Evolutionary conservation across 2,888 invertebrate genomes (phyloP).

Genomic region (Ochropacha duplaris): DNA sequence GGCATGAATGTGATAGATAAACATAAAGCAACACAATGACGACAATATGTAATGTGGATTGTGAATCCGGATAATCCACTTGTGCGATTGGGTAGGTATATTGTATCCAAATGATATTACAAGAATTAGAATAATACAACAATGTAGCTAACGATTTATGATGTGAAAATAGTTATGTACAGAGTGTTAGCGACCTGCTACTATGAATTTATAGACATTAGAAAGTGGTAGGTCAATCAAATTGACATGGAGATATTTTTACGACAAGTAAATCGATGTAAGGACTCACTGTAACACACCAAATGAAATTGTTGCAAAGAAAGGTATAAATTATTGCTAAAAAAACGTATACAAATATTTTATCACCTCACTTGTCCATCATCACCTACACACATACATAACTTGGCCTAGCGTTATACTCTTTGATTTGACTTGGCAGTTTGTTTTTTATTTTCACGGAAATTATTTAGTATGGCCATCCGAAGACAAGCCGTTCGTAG

Average conservation of each 20-base stretch:
- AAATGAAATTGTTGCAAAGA: not conserved
- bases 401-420: too few species aligned
- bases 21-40: conserved; percentile 69
- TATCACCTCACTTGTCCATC: conserved; percentile 33
- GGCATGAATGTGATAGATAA: conserved; percentile 72
- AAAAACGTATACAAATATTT: conserved; percentile 26
- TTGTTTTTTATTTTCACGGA: too few species aligned
- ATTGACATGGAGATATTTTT: not conserved
- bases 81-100: conserved; percentile 32
- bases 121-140: not conserved
- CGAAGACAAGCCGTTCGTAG: too few species aligned
- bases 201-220: conserved; percentile 22
- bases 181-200: not conserved
- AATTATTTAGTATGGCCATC: too few species aligned
- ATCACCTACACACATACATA: too few species aligned
- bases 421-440: too few species aligned
- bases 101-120: not conserved
- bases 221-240: conserved; percentile 36
- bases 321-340: conserved; percentile 27
- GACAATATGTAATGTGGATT: conserved; percentile 65
- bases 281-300: conserved; percentile 26
- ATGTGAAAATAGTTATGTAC: not conserved
- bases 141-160: not conserved
- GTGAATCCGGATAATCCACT: conserved; percentile 65
- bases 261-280: conserved; percentile 11